Evolutionary conservation across 2,888 invertebrate genomes (phyloP).

Genomic region (Eupelmus urozonus): DNA sequence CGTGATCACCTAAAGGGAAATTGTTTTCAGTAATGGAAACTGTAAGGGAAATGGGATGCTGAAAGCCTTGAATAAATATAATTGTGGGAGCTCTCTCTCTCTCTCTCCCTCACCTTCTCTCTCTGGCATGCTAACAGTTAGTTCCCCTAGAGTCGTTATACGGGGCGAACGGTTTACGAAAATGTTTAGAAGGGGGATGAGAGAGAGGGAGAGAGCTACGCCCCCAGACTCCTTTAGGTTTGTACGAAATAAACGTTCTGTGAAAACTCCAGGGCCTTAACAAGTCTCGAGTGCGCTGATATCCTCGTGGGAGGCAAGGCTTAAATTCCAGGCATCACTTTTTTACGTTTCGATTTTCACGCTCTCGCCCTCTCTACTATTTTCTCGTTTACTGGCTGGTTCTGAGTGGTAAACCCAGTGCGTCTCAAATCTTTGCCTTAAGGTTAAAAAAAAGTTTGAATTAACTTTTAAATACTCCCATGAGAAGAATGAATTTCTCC

Average conservation of each 20-base stretch:
- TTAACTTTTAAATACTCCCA: constrained; percentile 40
- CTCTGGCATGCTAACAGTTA: no score
- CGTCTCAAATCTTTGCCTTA: constrained; percentile 5
- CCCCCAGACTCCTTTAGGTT: background rate
- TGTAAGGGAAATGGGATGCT: background rate
- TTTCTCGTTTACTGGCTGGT: background rate
- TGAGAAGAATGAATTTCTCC: constrained; percentile 31
- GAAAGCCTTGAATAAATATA: constrained; percentile 44
- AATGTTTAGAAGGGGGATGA: constrained; percentile 10
- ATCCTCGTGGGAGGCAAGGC: background rate
- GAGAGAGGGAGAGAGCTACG: background rate
- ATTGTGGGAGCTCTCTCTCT: background rate
- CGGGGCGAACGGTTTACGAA: background rate
- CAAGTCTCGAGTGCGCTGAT: background rate
- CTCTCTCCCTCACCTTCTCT: no score
- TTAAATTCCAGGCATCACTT: constrained; percentile 23
- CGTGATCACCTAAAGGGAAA: constrained; percentile 16
- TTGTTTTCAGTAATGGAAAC: constrained; percentile 27
- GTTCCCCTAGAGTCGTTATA: constrained; percentile 12
- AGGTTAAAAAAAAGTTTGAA: constrained; percentile 46
- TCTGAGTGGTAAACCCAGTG: no score
- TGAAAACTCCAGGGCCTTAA: constrained; percentile 18
- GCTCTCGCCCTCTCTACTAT: background rate
- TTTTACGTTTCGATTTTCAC: constrained; percentile 13
- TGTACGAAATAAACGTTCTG: constrained; percentile 13